These are phyloP conservation scores for Malurus melanocephalus DNA, from an alignment of 2,113 vertebrate species.

Conservation along the genomic window DNA sequence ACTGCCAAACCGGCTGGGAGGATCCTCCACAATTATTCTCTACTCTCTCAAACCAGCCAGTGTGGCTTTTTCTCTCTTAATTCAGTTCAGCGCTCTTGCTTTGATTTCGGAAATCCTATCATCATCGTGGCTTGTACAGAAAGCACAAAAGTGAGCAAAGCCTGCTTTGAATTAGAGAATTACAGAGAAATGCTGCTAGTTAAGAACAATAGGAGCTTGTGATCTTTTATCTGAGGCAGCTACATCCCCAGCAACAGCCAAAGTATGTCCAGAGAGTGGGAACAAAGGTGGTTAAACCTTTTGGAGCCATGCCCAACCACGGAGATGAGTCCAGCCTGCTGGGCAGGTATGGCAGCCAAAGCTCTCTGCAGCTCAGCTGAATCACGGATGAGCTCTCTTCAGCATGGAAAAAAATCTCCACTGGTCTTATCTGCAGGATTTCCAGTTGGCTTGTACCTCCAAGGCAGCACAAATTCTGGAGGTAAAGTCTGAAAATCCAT, in stretches of 20 bases:
- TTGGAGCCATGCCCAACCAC: background rate
- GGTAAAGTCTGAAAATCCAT: background rate
- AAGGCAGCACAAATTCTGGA: background rate
- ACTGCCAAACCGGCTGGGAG: slow-evolving; percentile 1
- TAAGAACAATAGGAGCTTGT: slow-evolving; percentile 51
- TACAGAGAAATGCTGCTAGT: slow-evolving; percentile 45
- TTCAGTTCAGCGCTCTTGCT: slow-evolving; percentile 55
- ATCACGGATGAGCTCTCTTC: background rate
- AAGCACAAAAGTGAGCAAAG: slow-evolving; percentile 59
- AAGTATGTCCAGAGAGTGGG: background rate
- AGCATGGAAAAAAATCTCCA: background rate
- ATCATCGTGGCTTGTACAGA: slow-evolving; percentile 42
- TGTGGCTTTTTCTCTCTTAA: slow-evolving; percentile 40
- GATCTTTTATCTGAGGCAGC: slow-evolving; percentile 43
- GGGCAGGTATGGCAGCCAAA: background rate
- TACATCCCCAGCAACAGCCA: background rate
- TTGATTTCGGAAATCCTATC: slow-evolving; percentile 68
- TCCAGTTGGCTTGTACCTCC: background rate
- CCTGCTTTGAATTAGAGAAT: slow-evolving; percentile 65
- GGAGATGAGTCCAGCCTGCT: background rate
- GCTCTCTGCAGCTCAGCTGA: background rate
- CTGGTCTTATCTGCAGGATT: background rate
- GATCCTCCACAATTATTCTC: slow-evolving; percentile 35
- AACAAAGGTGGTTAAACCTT: slow-evolving; percentile 22
- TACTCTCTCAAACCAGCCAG: background rate